These are phyloP conservation scores for Hydrotaea cyrtoneurina DNA, from an alignment of 2,888 invertebrate genomes.

Conservation along the genomic window DNA sequence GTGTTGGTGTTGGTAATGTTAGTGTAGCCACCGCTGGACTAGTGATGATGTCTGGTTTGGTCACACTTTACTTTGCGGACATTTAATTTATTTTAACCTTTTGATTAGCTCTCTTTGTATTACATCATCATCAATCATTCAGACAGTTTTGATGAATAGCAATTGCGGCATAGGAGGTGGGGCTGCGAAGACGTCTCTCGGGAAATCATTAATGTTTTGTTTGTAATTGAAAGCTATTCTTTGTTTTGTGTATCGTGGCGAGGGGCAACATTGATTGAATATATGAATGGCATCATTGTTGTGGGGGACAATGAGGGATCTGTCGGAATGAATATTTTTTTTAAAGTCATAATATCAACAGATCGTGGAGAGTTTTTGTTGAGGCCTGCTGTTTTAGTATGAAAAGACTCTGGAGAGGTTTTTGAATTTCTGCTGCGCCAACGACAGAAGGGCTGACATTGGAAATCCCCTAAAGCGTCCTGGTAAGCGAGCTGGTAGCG, in stretches of 20 bases:
- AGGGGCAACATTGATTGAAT: neutral
- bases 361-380: too few relatives aligned
- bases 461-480: too few relatives aligned
- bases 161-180: neutral
- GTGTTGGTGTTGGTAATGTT: neutral
- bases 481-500: too few relatives aligned
- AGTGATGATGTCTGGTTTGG: conserved; percentile 20
- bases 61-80: conserved; percentile 35
- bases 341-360: too few relatives aligned
- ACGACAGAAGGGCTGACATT: too few relatives aligned
- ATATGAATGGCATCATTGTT: neutral
- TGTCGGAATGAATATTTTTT: too few relatives aligned
- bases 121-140: conserved; percentile 57
- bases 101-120: conserved; percentile 30
- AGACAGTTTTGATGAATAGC: neutral
- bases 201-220: conserved; percentile 13
- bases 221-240: conserved; percentile 19
- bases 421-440: too few relatives aligned
- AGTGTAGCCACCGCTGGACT: neutral
- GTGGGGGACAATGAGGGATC: too few relatives aligned
- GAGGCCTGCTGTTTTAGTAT: too few relatives aligned
- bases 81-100: conserved; percentile 43
- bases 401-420: too few relatives aligned
- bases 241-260: neutral
- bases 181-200: conserved; percentile 1